A percentile compares a stretch with the other conserved stretches of the same genome.
Evolutionary conservation across 2,888 invertebrate species (phyloP).

Genomic region (Ophion ellenae): DNA sequence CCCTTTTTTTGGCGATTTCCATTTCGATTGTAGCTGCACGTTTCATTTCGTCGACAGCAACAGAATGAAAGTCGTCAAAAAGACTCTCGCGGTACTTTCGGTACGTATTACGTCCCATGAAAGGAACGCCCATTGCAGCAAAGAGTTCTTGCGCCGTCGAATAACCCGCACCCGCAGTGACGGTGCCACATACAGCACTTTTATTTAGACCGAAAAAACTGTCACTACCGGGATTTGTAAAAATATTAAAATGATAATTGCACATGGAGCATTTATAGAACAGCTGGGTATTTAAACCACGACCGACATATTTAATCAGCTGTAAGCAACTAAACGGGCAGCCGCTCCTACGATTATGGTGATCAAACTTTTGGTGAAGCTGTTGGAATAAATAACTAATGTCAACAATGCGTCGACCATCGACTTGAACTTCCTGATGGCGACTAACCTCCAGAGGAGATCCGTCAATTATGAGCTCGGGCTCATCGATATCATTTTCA

Average conservation of each 20-base stretch:
- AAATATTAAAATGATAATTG: background rate
- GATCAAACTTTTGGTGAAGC: slow-evolving; percentile 19
- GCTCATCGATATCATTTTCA: no score
- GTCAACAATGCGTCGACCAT: slow-evolving; percentile 31
- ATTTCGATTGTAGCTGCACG: slow-evolving; percentile 3
- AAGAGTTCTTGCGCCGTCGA: slow-evolving; percentile 26
- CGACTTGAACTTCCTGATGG: background rate
- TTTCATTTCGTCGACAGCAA: slow-evolving; percentile 20
- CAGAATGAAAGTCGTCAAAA: background rate
- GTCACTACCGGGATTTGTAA: background rate
- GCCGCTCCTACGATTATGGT: background rate
- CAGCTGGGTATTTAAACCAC: slow-evolving; percentile 32
- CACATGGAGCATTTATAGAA: slow-evolving; percentile 30
- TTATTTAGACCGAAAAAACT: slow-evolving; percentile 25
- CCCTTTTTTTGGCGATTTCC: slow-evolving; percentile 33
- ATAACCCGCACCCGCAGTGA: slow-evolving; percentile 45
- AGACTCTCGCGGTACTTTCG: slow-evolving; percentile 21
- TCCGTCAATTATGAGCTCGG: no score
- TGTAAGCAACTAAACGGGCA: slow-evolving; percentile 22
- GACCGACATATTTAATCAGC: background rate
- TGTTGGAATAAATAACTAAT: slow-evolving; percentile 14
- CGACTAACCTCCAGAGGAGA: no score
- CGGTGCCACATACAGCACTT: slow-evolving; percentile 46
- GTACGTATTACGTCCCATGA: slow-evolving; percentile 44
- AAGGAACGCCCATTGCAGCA: slow-evolving; percentile 48